Evolutionary conservation across 1,140 invertebrate genomes (phyloP).

Genomic region (Megalopta genalis): DNA sequence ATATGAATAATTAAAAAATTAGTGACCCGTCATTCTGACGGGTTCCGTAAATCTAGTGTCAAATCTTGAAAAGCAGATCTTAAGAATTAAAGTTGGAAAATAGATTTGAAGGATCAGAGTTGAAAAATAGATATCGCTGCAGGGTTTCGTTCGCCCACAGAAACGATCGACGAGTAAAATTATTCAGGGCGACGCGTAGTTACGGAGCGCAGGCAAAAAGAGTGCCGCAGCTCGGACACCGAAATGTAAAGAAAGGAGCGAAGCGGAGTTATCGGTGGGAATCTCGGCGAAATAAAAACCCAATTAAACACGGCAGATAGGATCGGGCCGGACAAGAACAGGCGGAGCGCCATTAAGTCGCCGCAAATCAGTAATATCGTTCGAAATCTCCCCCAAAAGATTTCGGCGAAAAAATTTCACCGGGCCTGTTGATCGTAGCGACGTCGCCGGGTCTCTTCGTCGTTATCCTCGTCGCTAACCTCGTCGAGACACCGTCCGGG

Average conservation of each 20-base stretch:
- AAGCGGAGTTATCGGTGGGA: neutral
- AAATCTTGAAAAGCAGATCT: too few species aligned
- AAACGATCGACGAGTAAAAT: too few species aligned
- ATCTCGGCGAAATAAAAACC: conserved; percentile 1
- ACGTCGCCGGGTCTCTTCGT: neutral
- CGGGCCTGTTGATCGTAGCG: neutral
- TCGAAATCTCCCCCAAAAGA: neutral
- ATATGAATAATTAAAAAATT: too few species aligned
- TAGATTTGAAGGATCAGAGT: too few species aligned
- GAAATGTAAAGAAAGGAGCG: neutral
- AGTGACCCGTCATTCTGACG: too few species aligned
- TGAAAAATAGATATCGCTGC: too few species aligned
- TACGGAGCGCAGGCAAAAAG: too few species aligned
- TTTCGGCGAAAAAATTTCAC: conserved; percentile 3
- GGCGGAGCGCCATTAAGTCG: neutral
- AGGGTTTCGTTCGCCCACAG: too few species aligned
- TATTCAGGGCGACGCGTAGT: too few species aligned
- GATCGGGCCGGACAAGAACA: neutral
- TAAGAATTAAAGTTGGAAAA: too few species aligned
- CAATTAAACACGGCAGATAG: neutral
- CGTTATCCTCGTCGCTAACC: neutral
- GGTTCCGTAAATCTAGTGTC: too few species aligned
- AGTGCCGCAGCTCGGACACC: too few species aligned
- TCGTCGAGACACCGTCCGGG: conserved; percentile 1
- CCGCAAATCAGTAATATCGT: conserved; percentile 10